Evolutionary conservation across 2,113 vertebrate species (phyloP), one percentile per base, ranked within the genome.

Genomic region (Catharus minimus): DNA sequence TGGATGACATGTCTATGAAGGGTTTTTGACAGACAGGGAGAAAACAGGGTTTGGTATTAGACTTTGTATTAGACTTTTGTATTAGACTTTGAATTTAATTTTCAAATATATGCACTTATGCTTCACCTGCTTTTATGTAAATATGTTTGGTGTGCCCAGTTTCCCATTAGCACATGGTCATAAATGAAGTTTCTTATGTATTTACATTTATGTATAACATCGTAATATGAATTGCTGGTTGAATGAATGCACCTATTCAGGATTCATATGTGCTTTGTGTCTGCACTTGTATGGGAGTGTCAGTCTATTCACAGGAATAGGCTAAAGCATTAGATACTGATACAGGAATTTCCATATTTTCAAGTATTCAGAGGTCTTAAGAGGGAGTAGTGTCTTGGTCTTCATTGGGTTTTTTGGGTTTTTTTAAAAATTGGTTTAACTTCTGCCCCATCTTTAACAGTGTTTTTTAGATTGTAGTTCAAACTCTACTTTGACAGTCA

Each of bases 91-190:
- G 56, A 86, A 88, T 92, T 65, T 82, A 22, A 81, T 83, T 91
- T 89, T 91, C 47, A 77, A 72, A 89, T 73, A 43, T 9, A 83
- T 8, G 7, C 64, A 71, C 68, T 93, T 85, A 39, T 0, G 46
- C 49, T 89, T 91, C 79, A 83, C 47, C 75, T 92, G 11, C 78
- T 88, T 81, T 68, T 68, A 69, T 88, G 66, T 46, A 82, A 82
- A 71, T 80, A 39, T 9, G 11, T 50, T 82, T 82, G 33, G 22
- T 3, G 0, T 82, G 67, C 68, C 84, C 50, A 15, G 8, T 60
- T 86, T 75, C 53, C 87, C 85, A 93, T 91, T 95, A 88, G 52
- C 67, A 57, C 75, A 77, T 85, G 91, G 83, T 92, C 86, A 81
- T 77, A 86, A 88, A 84, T 91, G 49, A 78, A 66, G 38, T 83